Base-by-base conservation (phyloP, 2,113 vertebrate genomes). In the Stomatorhinus ivindoensis region DNA sequence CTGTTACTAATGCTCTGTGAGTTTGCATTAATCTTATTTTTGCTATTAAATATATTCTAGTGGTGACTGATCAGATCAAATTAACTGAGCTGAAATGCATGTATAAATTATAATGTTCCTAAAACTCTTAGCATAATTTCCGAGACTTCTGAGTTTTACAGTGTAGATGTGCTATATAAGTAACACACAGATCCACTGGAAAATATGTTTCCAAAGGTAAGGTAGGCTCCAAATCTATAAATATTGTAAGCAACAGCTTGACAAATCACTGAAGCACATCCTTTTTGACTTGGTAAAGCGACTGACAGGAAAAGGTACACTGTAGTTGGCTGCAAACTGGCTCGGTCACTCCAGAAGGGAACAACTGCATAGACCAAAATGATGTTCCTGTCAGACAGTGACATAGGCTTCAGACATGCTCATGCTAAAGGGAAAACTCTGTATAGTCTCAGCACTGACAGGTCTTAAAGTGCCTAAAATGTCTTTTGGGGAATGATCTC, bases 381-480 rank as follows among this genome's bases (percentile, higher is more conserved):
- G 35, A 61, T 87, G 73, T 58, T 80, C 89, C 89, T 91, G 87
- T 89, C 80, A 90, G 89, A 73, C 35, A 85, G 35, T 87, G 85
- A 84, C 46, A 91, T 88, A 61, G 31, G 87, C 80, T 88, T 88
- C 89, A 88, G 86, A 89, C 27, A 89, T 44, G 80, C 13, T 31
- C 48, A 58, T 86, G 50, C 61, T 44, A 89, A 13, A 92, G 58
- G 47, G 15, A 88, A 53, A 91, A 90, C 58, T 90, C 86, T 90
- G 86, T 9, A 47, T 73, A 89, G 73, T 51, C 82, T 91, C 61
- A 82, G 61, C 58, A 76, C 51, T 90, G 87, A 87, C 89, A 91
- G 39, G 61, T 86, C 85, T 89, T 86, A 91, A 88, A 87, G 55
- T 35, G 51, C 82, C 73, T 86, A 69, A 48, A 55, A 82, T 88